Evolutionary conservation across 2,888 invertebrate species (phyloP), one percentile per base, ranked within the genome.

Genomic region (Agrotis exclamationis): DNA sequence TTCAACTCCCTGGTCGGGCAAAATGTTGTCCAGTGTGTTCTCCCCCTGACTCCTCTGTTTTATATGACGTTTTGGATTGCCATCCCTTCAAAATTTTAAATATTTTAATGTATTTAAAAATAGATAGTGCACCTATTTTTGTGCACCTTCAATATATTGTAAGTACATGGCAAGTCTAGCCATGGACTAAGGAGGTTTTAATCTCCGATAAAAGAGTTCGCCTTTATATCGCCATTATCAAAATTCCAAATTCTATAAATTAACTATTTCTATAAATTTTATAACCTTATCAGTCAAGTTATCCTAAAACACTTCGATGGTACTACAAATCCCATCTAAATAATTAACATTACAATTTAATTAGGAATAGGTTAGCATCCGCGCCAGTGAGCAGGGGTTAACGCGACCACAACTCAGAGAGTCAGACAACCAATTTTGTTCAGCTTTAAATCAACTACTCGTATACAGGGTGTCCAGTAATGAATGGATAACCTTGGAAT

Each of bases 401-500:
- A 80, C 67, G 57, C 63, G 28, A 71, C 81, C 81, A 65, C 79
- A 71, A 70, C 69, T 76, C 64, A 57, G 50, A 71, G 44, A 70
- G 70, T 69, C 76, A 74, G 50, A 67, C 76, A 81, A 81, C 70
- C 83, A 81, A 83, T 85, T 87, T 85, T 76, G 83, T 83, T 79
- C 83, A 83, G 69, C 74, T 84, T 85, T 85, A 86, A 87, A 88
- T 89, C 82, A 88, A 87, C 85, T 82, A 79, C 80, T 85, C 86
- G 83, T 53, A n/a, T n/a, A n/a, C n/a, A n/a, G n/a, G n/a, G n/a
- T n/a, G n/a, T n/a, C n/a, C n/a, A n/a, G n/a, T n/a, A n/a, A n/a
- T n/a, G n/a, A n/a, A n/a, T n/a, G n/a, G n/a, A n/a, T n/a, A n/a
- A n/a, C n/a, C n/a, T n/a, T n/a, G n/a, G n/a, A n/a, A n/a, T n/a